Conservation (phyloP, 2,888 invertebrate species). For the Esperia sulphurella region DNA sequence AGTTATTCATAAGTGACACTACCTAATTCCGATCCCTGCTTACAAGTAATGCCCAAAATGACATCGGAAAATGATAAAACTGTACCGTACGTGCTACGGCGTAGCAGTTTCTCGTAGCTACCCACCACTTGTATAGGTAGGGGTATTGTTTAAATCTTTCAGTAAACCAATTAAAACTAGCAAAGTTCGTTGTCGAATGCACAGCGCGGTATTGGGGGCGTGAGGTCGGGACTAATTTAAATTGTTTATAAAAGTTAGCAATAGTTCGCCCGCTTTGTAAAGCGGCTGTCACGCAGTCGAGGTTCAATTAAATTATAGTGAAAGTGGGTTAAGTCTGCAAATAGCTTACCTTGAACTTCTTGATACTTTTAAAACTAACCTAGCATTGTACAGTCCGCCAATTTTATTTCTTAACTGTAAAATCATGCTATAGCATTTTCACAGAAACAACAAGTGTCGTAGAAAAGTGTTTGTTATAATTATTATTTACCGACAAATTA, state of each 20-base stretch:
- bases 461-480: no score
- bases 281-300: neutral
- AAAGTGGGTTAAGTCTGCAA: constrained; percentile 3
- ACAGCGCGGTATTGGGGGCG: constrained; percentile 1
- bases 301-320: constrained; percentile 4
- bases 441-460: no score
- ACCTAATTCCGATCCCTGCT: no score
- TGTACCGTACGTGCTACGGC: no score
- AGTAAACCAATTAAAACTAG: neutral
- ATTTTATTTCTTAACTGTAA: no score
- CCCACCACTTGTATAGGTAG: neutral
- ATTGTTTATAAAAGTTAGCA: constrained; percentile 13
- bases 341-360: neutral
- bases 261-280: constrained; percentile 9
- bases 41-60: no score
- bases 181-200: neutral
- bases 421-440: no score
- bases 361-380: no score
- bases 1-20: no score
- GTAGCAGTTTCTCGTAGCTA: neutral
- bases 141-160: neutral
- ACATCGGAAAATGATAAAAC: no score
- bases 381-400: no score
- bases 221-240: constrained; percentile 11
- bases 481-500: no score